Base-by-base conservation (phyloP, 64 coral and sea anemone species). In the Exaiptasia diaphana region DNA sequence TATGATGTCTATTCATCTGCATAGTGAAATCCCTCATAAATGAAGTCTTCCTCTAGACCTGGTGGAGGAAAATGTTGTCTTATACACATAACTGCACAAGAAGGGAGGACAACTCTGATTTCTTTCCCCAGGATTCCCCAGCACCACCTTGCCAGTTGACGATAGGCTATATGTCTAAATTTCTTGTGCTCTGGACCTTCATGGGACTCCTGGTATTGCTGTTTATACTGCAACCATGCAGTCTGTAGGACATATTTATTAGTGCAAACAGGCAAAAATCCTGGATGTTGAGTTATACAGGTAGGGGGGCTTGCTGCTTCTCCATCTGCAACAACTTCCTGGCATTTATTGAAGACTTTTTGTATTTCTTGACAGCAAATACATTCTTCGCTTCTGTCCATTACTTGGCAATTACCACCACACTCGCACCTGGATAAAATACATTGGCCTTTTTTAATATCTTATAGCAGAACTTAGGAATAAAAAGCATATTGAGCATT, bases 71-170 rank as follows among this genome's bases (percentile, higher is more conserved):
- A 77, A 48, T 67, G 73, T 26, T 62, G 42, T n/a, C 57, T 21
- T 52, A 86, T 86, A 20, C 83, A 86, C 56, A 62, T 67, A 6
- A 86, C 73, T 46, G 83, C 83, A 86, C 60, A 77, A 23, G 72
- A 75, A 33, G 71, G 83, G 12, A 64, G 41, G 52, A 75, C 71
- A 10, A 76, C 74, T 57, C 74, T 56, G 31, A 77, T 9, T 17
- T 77, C 74, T 18, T 73, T 73, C 11, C 64, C 81, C 48, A 86
- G 27, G 34, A 86, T 28, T 26, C 69, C 70, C 70, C 68, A 76
- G 55, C 83, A 76, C 71, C 83, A 86, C 52, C 53, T 23, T 15
- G 53, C 83, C 18, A 86, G 39, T 72, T 75, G 55, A 14, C 83
- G 46, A 22, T 76, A 86, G 24, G 83, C 83, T 20, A 76, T 76